Conservation (phyloP, 1,140 invertebrate species). For the Calephelis nemesis region DNA sequence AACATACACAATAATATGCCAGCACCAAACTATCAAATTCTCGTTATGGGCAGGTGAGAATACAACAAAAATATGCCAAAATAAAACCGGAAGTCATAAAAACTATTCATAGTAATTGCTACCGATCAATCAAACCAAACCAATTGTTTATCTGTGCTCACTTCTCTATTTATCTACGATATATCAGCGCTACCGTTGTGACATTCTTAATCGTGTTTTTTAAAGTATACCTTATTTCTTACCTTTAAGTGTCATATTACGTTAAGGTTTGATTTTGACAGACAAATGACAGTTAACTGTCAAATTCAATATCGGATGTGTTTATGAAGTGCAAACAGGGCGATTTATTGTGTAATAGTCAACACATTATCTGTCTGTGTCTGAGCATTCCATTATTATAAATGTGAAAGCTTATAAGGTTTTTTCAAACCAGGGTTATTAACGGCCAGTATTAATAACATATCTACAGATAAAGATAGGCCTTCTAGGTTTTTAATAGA, state of each 20-base stretch:
- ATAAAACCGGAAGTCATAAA: constrained; percentile 15
- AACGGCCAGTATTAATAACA: too few relatives aligned
- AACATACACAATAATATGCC: too few relatives aligned
- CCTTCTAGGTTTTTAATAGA: too few relatives aligned
- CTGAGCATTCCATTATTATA: background rate
- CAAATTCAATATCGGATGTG: constrained; percentile 18
- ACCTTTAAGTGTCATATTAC: background rate
- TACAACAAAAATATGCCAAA: too few relatives aligned
- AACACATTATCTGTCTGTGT: background rate
- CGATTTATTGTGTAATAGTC: constrained; percentile 3
- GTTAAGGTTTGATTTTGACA: background rate
- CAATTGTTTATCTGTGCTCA: constrained; percentile 21
- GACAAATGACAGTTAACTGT: constrained; percentile 12
- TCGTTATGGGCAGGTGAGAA: too few relatives aligned
- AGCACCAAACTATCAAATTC: too few relatives aligned
- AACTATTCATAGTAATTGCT: constrained; percentile 15
- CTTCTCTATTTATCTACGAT: constrained; percentile 21
- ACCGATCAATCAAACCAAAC: constrained; percentile 22
- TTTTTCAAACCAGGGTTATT: too few relatives aligned
- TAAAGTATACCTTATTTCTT: background rate
- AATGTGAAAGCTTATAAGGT: background rate
- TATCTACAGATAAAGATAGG: too few relatives aligned
- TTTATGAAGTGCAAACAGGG: constrained; percentile 14
- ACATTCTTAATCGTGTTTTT: background rate
- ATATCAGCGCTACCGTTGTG: constrained; percentile 22